phyloP scores from a whole-genome alignment of 2,888 invertebrate genomes.

The Criorhina ranunculi region DNA sequence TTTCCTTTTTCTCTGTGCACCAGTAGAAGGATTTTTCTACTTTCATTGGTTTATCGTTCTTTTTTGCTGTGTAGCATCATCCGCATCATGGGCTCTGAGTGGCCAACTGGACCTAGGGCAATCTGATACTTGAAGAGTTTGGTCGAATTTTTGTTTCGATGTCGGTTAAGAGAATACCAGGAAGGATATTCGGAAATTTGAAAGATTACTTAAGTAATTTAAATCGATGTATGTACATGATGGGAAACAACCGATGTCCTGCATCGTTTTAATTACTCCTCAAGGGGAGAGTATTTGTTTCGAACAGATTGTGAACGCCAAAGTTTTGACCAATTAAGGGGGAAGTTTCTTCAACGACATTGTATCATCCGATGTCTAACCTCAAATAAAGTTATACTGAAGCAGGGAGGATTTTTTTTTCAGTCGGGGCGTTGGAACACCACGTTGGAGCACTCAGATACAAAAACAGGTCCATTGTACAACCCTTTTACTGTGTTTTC shows the following conservation, averaged over 20 bases:
- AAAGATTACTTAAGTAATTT: constrained; percentile 11
- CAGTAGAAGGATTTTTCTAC: not conserved
- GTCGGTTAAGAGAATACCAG: not conserved
- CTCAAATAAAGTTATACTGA: no score
- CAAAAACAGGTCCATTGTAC: no score
- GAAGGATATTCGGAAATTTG: constrained; percentile 12
- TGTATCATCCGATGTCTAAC: no score
- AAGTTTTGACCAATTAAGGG: no score
- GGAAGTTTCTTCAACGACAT: no score
- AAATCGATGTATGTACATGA: not conserved
- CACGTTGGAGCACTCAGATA: no score
- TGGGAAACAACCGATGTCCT: not conserved
- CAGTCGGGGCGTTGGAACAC: no score
- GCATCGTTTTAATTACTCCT: not conserved
- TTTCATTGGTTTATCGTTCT: constrained; percentile 2
- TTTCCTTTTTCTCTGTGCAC: constrained; percentile 30
- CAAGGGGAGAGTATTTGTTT: no score
- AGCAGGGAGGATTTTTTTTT: no score
- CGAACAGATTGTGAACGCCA: no score
- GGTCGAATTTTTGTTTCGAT: not conserved
- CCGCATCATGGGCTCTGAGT: constrained; percentile 10
- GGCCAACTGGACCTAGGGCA: constrained; percentile 23
- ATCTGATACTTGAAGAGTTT: constrained; percentile 15
- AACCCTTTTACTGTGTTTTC: no score
- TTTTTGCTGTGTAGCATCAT: constrained; percentile 12